Base-by-base conservation (phyloP, 1,140 invertebrate genomes). In the Calephelis virginiensis region DNA sequence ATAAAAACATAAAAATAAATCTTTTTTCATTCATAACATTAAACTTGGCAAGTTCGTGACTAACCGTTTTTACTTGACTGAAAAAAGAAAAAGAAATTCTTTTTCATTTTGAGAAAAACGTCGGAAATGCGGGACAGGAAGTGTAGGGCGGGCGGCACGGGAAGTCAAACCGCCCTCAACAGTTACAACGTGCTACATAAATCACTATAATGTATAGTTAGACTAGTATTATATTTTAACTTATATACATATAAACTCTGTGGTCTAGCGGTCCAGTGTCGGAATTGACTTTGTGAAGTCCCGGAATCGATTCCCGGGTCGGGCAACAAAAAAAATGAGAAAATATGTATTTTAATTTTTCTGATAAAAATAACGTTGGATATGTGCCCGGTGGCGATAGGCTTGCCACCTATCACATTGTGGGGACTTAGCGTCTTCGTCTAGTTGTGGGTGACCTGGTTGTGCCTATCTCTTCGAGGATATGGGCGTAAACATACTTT, bases 61-160 rank as follows among this genome's bases (percentile, higher is more conserved):
- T 56, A 56, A 56, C 50, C 28, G 50, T 17, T 56, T 28, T 56
- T 56, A 56, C 50, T 56, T 56, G 14, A 37, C 14, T 53, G 49
- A 17, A 53, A 53, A 53, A 53, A 53, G 49, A 4, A 53, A 53
- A 53, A 53, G 49, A 53, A 53, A 53, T 17, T 53, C 49, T 53
- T 53, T 53, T 53, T 53, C 49, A 53, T 69, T 66, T 66, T 73
- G 68, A 74, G 73, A 67, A 78, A 75, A 80, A 77, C 77, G 74
- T 61, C 75, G 78, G 78, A 78, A 77, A 68, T 69, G 50, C 61
- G 68, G 64, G 13, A 77, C 71, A 73, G 78, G 80, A 82, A 76
- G 74, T 69, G 68, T 66, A 56, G 63, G 69, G 71, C 71, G 66
- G 71, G 71, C 72, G 65, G 72, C 43, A 49, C 69, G 72, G 71